Percentiles rank a stretch among this genome's conserved stretches.
These are phyloP conservation scores for Carlito syrichta DNA, from an alignment of 2,113 vertebrate genomes.

Conservation along the genomic window DNA sequence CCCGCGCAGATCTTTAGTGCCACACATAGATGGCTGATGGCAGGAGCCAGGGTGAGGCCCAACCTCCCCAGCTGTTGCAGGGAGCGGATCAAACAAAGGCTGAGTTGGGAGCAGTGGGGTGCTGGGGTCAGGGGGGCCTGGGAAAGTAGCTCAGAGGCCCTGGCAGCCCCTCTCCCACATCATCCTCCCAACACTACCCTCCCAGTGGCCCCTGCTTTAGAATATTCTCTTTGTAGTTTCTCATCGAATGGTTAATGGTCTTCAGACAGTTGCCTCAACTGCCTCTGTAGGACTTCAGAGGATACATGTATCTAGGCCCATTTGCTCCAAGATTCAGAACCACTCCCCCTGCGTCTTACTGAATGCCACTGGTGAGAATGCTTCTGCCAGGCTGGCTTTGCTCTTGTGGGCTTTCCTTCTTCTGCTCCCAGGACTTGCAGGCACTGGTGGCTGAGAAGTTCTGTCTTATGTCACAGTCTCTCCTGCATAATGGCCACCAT, in stretches of 20 bases:
- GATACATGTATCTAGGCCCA: background rate
- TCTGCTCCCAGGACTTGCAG: background rate
- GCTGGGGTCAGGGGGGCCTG: slow-evolving; percentile 36
- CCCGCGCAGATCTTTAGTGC: slow-evolving; percentile 59
- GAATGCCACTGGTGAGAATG: accelerated
- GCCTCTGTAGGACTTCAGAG: background rate
- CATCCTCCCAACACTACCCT: background rate
- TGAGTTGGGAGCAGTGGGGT: background rate
- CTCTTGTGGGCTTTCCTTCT: background rate
- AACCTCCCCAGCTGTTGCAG: slow-evolving; percentile 64
- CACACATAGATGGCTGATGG: slow-evolving; percentile 69
- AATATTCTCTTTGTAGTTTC: background rate
- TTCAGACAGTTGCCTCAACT: background rate
- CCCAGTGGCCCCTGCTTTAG: slow-evolving; percentile 2
- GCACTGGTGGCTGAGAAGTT: background rate
- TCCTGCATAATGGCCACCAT: background rate
- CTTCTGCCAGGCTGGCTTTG: background rate
- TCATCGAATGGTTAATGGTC: background rate
- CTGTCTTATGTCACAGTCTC: background rate
- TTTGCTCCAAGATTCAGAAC: background rate
- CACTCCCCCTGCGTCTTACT: background rate
- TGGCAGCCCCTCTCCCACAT: background rate
- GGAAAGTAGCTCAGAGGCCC: slow-evolving; percentile 43
- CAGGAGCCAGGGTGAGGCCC: slow-evolving; percentile 60
- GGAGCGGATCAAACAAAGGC: slow-evolving; percentile 56